Evolutionary conservation across 92 coral and sea anemone species (phyloP), one percentile per base, ranked within the genome.

Genomic region (Zoanthus sansibaricus): DNA sequence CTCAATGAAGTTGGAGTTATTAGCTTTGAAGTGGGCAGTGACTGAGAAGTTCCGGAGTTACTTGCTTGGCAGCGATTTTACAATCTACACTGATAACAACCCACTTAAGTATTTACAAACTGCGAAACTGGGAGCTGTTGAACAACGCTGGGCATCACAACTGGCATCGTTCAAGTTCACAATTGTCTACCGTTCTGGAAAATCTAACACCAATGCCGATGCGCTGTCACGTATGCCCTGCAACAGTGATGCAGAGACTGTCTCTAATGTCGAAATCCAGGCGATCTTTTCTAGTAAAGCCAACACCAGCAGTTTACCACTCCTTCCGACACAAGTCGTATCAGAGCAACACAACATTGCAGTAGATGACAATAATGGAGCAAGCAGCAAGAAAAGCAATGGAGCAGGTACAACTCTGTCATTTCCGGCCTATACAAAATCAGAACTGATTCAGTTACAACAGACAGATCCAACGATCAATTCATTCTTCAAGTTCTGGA

Each of bases 221-320:
- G 96, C 96, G 31, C 69, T 86, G 71, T 93, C 93, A 31, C 77
- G 96, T 76, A n/a, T 75, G 42, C 83, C 86, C 37, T 76, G 25
- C 21, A 45, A 14, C 51, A 67, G 14, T 44, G 83, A 86, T 17
- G 46, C 70, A 12, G 31, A 18, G 1, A 77, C 82, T 18, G 17
- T 8, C 18, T 1, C 48, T n/a, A 46, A 54, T 33, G 25, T 25
- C 25, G 25, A 25, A 25, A 66, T 32, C 9, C 59, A 37, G 11
- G 33, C 9, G 14, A 77, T 59, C 61, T 77, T 77, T 0, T 51
- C 82, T 59, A 4, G 70, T 32, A 48, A 9, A 1, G 1, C 51
- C 31, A 77, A 55, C 67, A 25, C 82, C 12, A 77, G 67, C 21
- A 11, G 18, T 12, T 48, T 77, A 21, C 82, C 82, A 32, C 20